Percentiles rank a stretch among this genome's conserved stretches.
These are phyloP conservation scores for Armadillidium nasatum DNA, from an alignment of 1,140 invertebrate species.

Conservation along the genomic window DNA sequence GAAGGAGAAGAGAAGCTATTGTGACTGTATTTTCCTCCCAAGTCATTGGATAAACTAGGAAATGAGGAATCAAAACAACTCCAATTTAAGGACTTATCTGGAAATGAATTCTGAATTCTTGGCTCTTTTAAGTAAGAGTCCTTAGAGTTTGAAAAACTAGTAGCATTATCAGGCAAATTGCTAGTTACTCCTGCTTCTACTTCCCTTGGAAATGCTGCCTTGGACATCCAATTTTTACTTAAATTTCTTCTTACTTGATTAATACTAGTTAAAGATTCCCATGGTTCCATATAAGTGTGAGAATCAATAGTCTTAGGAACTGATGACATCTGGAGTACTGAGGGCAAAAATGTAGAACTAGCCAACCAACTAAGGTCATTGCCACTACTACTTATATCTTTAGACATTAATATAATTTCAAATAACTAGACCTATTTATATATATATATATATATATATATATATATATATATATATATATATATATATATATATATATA, in stretches of 20 bases:
- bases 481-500: too few species aligned
- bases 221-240: neutral
- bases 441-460: too few species aligned
- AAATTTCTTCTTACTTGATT: conserved; percentile 5
- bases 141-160: neutral
- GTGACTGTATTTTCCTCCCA: too few species aligned
- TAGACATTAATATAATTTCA: neutral
- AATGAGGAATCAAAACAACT: neutral
- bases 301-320: neutral
- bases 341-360: neutral
- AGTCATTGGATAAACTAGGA: neutral
- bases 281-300: neutral
- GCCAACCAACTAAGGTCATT: conserved; percentile 6
- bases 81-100: neutral
- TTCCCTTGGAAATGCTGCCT: neutral
- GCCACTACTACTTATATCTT: neutral
- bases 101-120: neutral
- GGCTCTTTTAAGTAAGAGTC: neutral
- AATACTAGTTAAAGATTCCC: conserved; percentile 8
- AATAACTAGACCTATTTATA: too few species aligned
- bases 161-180: neutral
- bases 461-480: too few species aligned
- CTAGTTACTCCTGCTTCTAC: neutral
- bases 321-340: neutral
- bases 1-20: too few species aligned